These are phyloP conservation scores for Falco biarmicus DNA, from an alignment of 2,797 vertebrate genomes.

Conservation along the genomic window DNA sequence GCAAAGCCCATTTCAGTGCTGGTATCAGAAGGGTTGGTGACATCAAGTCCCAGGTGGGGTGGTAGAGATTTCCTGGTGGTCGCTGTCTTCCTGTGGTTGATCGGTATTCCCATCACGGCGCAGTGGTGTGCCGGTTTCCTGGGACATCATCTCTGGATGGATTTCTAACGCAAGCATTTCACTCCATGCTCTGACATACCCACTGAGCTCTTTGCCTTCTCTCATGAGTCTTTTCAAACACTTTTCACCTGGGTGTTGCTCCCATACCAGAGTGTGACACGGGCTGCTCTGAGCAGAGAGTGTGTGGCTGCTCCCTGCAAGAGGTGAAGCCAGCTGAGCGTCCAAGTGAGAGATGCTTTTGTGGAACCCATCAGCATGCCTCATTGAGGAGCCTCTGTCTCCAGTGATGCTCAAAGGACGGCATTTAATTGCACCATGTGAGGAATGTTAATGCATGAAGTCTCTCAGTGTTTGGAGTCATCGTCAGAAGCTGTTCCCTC, in stretches of 20 bases:
- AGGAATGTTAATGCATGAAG: neutral
- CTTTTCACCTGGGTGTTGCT: neutral
- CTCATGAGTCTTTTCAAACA: neutral
- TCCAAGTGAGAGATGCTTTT: neutral
- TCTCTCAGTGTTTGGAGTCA: neutral
- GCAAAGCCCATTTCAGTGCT: neutral
- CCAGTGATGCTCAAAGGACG: neutral
- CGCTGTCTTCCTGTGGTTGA: neutral
- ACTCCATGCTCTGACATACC: neutral
- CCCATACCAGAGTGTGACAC: neutral
- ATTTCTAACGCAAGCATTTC: neutral
- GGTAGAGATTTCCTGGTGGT: neutral
- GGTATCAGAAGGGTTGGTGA: neutral
- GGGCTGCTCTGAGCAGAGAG: neutral
- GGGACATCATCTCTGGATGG: neutral
- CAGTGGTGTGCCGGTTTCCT: neutral
- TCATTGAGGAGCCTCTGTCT: neutral
- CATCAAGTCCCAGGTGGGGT: neutral
- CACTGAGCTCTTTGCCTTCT: neutral
- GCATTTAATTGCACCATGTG: neutral
- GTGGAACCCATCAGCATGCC: neutral
- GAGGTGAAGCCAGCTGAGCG: neutral
- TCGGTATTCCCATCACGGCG: neutral
- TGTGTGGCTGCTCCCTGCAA: neutral
- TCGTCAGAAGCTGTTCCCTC: neutral